Percentiles rank a stretch among this genome's conserved stretches.
phyloP scores from a whole-genome alignment of 2,888 invertebrate species.

The Sipha maydis region DNA sequence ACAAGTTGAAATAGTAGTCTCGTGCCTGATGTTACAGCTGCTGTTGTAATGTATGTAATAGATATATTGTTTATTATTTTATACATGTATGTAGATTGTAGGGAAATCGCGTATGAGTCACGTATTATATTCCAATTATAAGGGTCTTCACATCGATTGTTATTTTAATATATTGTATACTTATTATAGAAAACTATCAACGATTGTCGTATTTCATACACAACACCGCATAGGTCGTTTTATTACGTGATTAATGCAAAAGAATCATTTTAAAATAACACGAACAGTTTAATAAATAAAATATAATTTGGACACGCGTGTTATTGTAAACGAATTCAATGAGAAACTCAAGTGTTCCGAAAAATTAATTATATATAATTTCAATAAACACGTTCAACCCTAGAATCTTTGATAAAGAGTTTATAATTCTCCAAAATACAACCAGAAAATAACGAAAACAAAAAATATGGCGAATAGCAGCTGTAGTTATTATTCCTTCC shows the following conservation, averaged over 20 bases:
- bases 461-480: slow-evolving; percentile 46
- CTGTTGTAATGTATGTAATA: not conserved
- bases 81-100: too few relatives aligned
- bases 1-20: not conserved
- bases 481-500: slow-evolving; percentile 18
- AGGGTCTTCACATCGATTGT: slow-evolving; percentile 47
- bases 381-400: not conserved
- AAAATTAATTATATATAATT: slow-evolving; percentile 4
- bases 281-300: not conserved
- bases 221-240: not conserved
- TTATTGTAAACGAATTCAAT: not conserved
- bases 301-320: not conserved
- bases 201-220: slow-evolving; percentile 5
- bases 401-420: not conserved
- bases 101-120: slow-evolving; percentile 44
- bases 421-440: not conserved
- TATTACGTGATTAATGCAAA: not conserved
- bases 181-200: not conserved
- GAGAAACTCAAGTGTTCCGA: not conserved
- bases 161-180: not conserved
- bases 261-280: not conserved
- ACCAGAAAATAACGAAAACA: not conserved
- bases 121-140: slow-evolving; percentile 48
- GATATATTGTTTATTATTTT: not conserved
- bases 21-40: not conserved